Evolutionary conservation across 2,797 vertebrate species (phyloP), one percentile per base, ranked within the genome.

Genomic region (Micromesistius poutassou): DNA sequence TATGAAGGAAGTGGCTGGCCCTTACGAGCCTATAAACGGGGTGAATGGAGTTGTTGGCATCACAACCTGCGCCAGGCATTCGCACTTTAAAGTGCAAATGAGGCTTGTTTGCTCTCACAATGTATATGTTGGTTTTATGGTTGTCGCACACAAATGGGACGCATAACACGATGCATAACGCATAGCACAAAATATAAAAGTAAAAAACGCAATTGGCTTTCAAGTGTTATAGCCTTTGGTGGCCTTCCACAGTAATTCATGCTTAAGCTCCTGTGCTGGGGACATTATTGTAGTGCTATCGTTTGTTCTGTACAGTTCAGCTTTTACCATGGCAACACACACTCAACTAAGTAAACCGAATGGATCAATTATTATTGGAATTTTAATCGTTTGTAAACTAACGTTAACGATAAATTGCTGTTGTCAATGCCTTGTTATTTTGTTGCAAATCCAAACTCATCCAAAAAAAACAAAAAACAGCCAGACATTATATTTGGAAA

Each of bases 161-260:
- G 55, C 55, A 25, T 22, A 8, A 25, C 55, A 25, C 55, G 55
- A 19, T 10, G 55, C n/a, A 38, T 38, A 38, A 38, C 36, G 9
- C 36, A 38, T 38, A 38, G 9, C 36, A 38, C 36, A 38, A 38
- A 10, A 38, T 38, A 38, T 9, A 10, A 38, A 38, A 38, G 36
- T 35, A 35, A 35, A 35, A 35, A 35, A 78, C 74, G 80, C 86
- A 75, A 85, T 91, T 87, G 89, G 88, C 89, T 86, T 89, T 86
- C 83, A 77, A 76, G 76, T 88, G 85, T 84, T 81, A 86, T 82
- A 87, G 82, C 85, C 91, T 87, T 91, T 92, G 91, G 92, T 91
- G 91, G 91, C 90, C 91, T 84, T 80, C 84, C 75, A 78, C 80
- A 70, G 84, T 93, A 91, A 93, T 93, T 93, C 91, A 92, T 93